phyloP scores from a whole-genome alignment of 2,113 vertebrate genomes.

The Asarcornis scutulata region DNA sequence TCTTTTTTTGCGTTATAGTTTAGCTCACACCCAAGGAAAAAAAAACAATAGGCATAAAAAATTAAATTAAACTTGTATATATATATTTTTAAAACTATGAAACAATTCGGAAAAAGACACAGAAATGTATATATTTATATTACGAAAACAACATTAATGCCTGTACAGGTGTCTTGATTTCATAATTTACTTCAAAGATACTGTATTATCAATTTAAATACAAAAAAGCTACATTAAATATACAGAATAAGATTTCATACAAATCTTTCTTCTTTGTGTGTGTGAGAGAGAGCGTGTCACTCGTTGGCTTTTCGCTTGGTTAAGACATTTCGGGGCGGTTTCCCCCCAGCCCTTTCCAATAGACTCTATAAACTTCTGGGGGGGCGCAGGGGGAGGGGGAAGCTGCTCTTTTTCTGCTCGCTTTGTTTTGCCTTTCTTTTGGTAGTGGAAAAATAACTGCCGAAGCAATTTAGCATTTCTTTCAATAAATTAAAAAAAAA shows the following conservation, averaged over 20 bases:
- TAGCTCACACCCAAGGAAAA: conserved; percentile 70
- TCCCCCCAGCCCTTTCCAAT: conserved; percentile 85
- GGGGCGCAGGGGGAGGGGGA: conserved; percentile 48
- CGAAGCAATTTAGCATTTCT: conserved; percentile 70
- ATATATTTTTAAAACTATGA: conserved; percentile 82
- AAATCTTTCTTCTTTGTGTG: conserved; percentile 85
- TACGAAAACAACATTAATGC: conserved; percentile 88
- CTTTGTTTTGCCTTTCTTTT: conserved; percentile 72
- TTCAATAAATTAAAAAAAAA: conserved; percentile 79
- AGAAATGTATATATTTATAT: conserved; percentile 86
- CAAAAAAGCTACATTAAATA: conserved; percentile 99
- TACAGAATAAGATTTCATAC: conserved; percentile 99
- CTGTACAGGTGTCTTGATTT: conserved; percentile 90
- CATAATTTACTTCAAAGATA: conserved; percentile 99
- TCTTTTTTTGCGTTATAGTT: conserved; percentile 50
- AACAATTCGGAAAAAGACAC: conserved; percentile 83
- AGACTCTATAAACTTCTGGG: conserved; percentile 91
- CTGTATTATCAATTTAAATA: conserved; percentile 99
- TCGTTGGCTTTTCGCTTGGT: conserved; percentile 80
- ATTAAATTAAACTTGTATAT: conserved; percentile 82
- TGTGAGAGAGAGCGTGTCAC: conserved; percentile 39
- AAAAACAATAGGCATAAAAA: conserved; percentile 82
- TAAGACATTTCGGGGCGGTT: conserved; percentile 89
- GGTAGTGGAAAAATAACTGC: conserved; percentile 79
- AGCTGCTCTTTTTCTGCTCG: conserved; percentile 70